Evolutionary conservation across 2,797 vertebrate species (phyloP).

Genomic region (Manis javanica): DNA sequence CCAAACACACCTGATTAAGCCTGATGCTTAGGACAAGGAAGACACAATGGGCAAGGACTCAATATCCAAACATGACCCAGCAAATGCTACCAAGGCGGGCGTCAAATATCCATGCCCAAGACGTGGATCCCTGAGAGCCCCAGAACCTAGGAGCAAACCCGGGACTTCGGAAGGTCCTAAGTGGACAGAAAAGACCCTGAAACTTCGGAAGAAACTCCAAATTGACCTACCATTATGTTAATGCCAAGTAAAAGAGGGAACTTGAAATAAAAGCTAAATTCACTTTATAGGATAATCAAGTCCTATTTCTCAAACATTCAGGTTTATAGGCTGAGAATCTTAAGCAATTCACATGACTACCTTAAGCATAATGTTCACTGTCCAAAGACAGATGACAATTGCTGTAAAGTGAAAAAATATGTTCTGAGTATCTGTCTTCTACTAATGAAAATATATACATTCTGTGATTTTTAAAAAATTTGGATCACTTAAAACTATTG

Average conservation of each 20-base stretch:
- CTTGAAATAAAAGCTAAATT: conserved; percentile 18
- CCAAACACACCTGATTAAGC: not conserved
- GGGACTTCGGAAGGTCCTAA: not conserved
- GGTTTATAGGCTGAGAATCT: not conserved
- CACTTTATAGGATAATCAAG: conserved; percentile 10
- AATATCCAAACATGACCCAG: not conserved
- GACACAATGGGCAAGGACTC: not conserved
- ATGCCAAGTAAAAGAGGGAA: not conserved
- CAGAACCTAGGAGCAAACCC: not conserved
- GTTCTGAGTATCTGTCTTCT: not conserved
- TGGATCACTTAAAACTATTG: not conserved
- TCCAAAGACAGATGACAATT: not conserved
- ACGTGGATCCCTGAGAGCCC: not conserved
- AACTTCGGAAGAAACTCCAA: not conserved
- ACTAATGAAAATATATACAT: not conserved
- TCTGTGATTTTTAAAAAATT: not conserved
- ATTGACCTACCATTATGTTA: not conserved
- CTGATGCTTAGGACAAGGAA: not conserved
- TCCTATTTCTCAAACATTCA: not conserved
- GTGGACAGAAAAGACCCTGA: not conserved
- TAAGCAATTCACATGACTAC: not conserved
- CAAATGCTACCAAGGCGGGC: not conserved
- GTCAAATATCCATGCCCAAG: not conserved
- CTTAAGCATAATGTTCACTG: conserved; percentile 1
- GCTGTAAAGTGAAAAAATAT: conserved; percentile 20